Evolutionary conservation across 1,140 invertebrate species (phyloP).

Genomic region (Scaptomyza hsui): DNA sequence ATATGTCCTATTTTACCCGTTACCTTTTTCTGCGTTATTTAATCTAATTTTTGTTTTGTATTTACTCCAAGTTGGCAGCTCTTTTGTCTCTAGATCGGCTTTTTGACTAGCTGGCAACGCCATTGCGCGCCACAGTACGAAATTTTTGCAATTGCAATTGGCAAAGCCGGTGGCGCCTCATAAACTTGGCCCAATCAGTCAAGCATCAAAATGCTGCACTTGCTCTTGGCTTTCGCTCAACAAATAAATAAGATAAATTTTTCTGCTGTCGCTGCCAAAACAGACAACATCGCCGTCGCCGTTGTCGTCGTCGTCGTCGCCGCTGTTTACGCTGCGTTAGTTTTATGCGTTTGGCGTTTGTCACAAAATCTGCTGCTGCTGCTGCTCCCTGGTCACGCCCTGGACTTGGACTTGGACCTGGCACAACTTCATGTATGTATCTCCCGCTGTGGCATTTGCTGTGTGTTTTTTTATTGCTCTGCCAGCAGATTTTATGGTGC

Average conservation of each 20-base stretch:
- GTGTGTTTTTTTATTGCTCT: slow-evolving; percentile 74
- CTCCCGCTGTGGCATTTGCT: slow-evolving; percentile 68
- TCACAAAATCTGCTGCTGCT: slow-evolving; percentile 48
- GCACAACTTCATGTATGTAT: slow-evolving; percentile 22
- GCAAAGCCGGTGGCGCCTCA: slow-evolving; percentile 30
- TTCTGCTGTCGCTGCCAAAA: slow-evolving; percentile 72
- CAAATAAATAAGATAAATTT: slow-evolving; percentile 80
- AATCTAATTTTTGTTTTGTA: neutral
- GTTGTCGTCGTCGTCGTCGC: slow-evolving; percentile 20
- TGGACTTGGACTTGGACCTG: slow-evolving; percentile 44
- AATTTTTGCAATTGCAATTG: slow-evolving; percentile 6
- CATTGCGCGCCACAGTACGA: neutral
- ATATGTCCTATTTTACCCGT: neutral
- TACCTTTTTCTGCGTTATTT: neutral
- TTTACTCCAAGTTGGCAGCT: slow-evolving; percentile 13
- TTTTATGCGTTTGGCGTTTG: slow-evolving; percentile 75
- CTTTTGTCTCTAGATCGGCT: neutral
- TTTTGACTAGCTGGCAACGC: slow-evolving; percentile 19
- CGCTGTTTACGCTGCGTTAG: slow-evolving; percentile 78
- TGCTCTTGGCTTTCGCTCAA: slow-evolving; percentile 71
- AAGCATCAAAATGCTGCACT: slow-evolving; percentile 77
- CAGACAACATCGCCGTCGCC: slow-evolving; percentile 17
- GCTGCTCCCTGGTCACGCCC: slow-evolving; percentile 45
- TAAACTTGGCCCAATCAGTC: slow-evolving; percentile 66
- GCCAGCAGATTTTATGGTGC: slow-evolving; percentile 83